A percentile compares a stretch with the other conserved stretches of the same genome.
Conservation (phyloP, 2,888 invertebrate genomes). For the Orthosia gothica region DNA sequence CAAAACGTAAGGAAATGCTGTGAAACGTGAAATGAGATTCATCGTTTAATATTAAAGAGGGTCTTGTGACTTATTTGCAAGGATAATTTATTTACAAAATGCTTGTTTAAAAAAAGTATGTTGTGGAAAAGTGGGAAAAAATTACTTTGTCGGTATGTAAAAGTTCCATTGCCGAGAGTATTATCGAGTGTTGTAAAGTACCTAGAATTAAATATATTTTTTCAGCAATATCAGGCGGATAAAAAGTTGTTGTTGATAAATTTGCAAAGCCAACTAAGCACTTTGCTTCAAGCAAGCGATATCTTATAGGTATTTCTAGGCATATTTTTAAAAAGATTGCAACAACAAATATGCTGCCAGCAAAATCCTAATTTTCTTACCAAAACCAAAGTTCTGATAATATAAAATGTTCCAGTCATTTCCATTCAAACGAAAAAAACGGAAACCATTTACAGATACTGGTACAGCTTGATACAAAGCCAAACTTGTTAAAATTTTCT, state of each 20-base stretch:
- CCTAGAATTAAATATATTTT: not conserved
- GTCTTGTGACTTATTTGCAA: constrained; percentile 30
- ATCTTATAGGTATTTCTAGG: no score
- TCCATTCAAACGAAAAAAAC: no score
- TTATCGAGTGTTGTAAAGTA: not conserved
- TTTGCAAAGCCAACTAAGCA: no score
- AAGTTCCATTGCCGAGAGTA: not conserved
- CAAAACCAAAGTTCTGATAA: no score
- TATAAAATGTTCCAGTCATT: no score
- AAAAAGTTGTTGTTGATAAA: not conserved
- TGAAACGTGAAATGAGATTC: constrained; percentile 58
- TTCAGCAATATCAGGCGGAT: not conserved
- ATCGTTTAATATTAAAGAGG: constrained; percentile 50
- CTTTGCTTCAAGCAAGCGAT: no score
- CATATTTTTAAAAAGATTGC: no score
- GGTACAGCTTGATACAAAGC: no score
- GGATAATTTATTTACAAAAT: constrained; percentile 44
- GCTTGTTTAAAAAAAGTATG: constrained; percentile 11
- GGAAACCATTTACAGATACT: no score
- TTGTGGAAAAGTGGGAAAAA: not conserved
- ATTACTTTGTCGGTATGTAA: not conserved
- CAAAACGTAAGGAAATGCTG: constrained; percentile 43
- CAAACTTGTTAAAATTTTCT: not conserved
- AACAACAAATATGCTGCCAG: no score
- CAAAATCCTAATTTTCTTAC: no score